A percentile compares a stretch with the other conserved stretches of the same genome.
Conservation (phyloP, 2,797 vertebrate species). For the Prionace glauca region DNA sequence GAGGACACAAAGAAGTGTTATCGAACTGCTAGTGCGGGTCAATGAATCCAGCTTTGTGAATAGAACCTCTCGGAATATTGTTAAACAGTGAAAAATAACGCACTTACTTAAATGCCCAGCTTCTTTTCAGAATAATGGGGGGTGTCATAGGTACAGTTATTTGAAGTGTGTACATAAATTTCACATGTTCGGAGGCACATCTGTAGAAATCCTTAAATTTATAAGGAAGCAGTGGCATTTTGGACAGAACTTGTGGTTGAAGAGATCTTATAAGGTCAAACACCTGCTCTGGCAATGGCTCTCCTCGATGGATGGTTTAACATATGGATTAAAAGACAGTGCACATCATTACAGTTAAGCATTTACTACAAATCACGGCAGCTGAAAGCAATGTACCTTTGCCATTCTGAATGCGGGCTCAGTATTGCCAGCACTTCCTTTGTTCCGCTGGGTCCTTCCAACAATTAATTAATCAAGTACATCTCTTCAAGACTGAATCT, state of each 20-base stretch:
- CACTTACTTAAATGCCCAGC: neutral
- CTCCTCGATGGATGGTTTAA: slow-evolving; percentile 22
- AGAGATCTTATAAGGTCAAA: neutral
- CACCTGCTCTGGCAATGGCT: neutral
- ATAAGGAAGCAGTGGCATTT: neutral
- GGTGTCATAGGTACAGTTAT: neutral
- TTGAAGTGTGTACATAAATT: neutral
- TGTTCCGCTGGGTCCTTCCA: neutral
- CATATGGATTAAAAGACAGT: slow-evolving; percentile 21
- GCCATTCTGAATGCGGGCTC: neutral
- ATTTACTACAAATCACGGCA: neutral
- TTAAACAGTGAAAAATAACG: neutral
- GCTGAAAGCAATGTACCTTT: neutral
- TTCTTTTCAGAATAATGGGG: neutral
- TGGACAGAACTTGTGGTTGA: neutral
- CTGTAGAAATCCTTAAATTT: neutral
- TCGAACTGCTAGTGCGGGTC: neutral
- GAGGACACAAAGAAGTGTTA: neutral
- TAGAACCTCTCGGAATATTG: neutral
- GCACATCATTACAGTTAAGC: slow-evolving; percentile 12
- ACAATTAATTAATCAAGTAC: neutral
- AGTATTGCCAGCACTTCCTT: neutral
- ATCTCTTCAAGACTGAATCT: neutral
- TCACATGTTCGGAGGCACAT: neutral
- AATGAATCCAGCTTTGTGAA: neutral